Evolutionary conservation across 2,113 vertebrate genomes (phyloP).

Genomic region (Lucifuga dentata): DNA sequence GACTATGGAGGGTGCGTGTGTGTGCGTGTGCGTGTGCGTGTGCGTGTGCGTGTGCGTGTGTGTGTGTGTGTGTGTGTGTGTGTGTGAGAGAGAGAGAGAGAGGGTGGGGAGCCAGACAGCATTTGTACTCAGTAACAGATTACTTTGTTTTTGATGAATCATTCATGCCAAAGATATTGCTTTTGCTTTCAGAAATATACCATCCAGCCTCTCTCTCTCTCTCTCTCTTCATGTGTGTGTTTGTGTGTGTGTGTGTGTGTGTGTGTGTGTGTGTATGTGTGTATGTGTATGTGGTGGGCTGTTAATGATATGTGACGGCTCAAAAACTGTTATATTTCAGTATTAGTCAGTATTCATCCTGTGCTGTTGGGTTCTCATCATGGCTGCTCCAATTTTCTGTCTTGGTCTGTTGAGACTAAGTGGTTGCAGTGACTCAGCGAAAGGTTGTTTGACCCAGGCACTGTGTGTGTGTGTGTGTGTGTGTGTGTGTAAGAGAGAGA

Average conservation of each 20-base stretch:
- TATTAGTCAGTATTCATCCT: constrained; percentile 36
- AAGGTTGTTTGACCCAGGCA: constrained; percentile 31
- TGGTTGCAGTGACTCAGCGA: constrained; percentile 66
- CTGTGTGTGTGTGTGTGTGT: constrained; percentile 25
- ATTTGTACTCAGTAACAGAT: constrained; percentile 26
- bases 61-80: constrained; percentile 24
- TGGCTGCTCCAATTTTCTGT: constrained; percentile 32
- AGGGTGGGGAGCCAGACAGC: constrained; percentile 14
- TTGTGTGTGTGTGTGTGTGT: background rate
- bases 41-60: background rate
- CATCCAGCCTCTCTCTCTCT: too few relatives aligned
- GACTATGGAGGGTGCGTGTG: constrained; percentile 28
- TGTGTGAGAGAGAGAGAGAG: background rate
- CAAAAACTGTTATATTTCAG: constrained; percentile 30
- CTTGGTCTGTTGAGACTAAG: constrained; percentile 13
- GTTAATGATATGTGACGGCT: constrained; percentile 10
- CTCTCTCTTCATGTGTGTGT: constrained; percentile 10
- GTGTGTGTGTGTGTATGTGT: constrained; percentile 3
- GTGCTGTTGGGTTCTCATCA: constrained; percentile 30
- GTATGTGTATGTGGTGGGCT: constrained; percentile 15
- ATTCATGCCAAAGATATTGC: constrained; percentile 57
- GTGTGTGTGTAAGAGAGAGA: constrained; percentile 34
- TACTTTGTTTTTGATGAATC: constrained; percentile 66
- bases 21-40: background rate
- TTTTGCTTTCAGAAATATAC: constrained; percentile 11